A percentile compares a stretch with the other conserved stretches of the same genome.
These are phyloP conservation scores for Jacana jacana DNA, from an alignment of 2,113 vertebrate species.

Conservation along the genomic window DNA sequence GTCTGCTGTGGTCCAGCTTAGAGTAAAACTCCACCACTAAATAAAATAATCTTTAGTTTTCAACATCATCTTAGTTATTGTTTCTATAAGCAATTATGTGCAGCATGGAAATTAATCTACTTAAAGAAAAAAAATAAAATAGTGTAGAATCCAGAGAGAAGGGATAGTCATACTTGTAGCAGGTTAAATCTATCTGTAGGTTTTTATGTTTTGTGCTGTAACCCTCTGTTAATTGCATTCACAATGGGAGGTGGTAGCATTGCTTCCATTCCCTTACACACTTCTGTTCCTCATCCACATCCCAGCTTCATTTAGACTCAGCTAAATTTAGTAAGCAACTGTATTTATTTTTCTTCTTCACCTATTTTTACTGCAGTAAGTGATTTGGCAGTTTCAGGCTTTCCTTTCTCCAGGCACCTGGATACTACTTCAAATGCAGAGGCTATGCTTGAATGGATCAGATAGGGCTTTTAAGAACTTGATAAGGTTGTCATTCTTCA, in stretches of 20 bases:
- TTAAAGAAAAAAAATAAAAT: background rate
- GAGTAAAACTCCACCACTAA: background rate
- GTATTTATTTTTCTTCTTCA: conserved; percentile 3
- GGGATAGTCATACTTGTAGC: background rate
- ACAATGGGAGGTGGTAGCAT: background rate
- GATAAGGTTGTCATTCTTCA: conserved; percentile 11
- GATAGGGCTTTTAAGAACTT: background rate
- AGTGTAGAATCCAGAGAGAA: background rate
- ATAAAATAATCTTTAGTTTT: background rate
- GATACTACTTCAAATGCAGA: background rate
- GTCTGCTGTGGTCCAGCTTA: background rate
- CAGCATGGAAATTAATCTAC: background rate
- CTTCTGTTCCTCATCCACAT: background rate
- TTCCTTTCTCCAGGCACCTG: background rate
- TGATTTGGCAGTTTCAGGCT: background rate
- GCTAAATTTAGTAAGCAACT: background rate
- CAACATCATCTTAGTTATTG: background rate
- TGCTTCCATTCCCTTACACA: background rate
- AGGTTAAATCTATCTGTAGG: background rate
- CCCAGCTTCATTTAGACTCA: background rate
- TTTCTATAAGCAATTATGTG: background rate
- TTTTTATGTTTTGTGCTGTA: background rate
- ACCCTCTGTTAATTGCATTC: background rate
- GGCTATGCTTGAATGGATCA: background rate
- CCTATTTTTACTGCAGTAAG: background rate